These are phyloP conservation scores for Ictidomys tridecemlineatus DNA, from an alignment of 2,113 vertebrate genomes.

Conservation along the genomic window DNA sequence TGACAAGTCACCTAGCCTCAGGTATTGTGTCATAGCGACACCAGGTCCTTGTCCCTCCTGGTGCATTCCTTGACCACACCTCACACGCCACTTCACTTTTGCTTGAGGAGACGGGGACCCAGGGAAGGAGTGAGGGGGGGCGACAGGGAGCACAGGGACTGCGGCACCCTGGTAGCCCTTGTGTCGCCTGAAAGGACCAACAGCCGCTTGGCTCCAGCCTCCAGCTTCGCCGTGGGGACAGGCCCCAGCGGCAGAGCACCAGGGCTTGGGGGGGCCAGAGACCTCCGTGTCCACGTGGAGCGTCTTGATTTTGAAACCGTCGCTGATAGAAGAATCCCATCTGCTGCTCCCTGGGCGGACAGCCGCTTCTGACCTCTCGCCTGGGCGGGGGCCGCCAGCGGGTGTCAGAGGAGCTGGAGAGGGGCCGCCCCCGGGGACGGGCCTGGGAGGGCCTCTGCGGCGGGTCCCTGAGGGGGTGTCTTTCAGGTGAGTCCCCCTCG, in stretches of 20 bases:
- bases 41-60: not conserved
- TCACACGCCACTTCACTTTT: not conserved
- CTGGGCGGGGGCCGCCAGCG: not conserved
- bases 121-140: not conserved
- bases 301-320: not conserved
- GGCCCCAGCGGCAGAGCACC: not conserved
- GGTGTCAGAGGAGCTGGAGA: not conserved
- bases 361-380: not conserved
- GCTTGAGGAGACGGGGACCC: too few species aligned
- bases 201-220: not conserved
- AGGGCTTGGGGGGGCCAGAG: not conserved
- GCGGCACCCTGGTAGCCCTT: not conserved
- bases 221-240: not conserved
- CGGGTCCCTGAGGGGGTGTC: not conserved
- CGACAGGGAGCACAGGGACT: not conserved
- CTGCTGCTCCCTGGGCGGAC: not conserved
- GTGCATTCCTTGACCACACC: not conserved
- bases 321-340: not conserved
- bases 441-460: too few species aligned
- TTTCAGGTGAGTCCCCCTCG: not conserved
- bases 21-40: not conserved
- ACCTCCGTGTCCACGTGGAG: not conserved
- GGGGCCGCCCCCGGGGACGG: too few species aligned
- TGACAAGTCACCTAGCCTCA: not conserved
- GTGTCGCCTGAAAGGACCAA: not conserved